phyloP scores from a whole-genome alignment of 2,113 vertebrate species.

The Cromileptes altivelis region DNA sequence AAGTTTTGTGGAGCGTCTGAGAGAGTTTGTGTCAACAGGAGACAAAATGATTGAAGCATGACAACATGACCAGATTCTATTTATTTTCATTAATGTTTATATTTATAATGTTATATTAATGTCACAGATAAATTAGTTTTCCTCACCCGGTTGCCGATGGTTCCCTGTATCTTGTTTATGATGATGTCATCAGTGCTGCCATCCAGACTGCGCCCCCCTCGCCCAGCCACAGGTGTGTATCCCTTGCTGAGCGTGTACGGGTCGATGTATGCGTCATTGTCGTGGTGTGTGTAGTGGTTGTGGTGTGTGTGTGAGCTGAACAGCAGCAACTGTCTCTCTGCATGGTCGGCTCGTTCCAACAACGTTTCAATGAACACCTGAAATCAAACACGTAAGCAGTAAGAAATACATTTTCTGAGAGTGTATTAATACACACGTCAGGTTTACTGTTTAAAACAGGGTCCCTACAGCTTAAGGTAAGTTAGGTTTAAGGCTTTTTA shows the following conservation, averaged over 20 bases:
- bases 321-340: slow-evolving; percentile 91
- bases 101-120: too few species aligned
- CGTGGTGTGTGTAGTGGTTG: slow-evolving; percentile 43
- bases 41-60: neutral
- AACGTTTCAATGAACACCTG: slow-evolving; percentile 94
- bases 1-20: too few species aligned
- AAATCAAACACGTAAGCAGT: neutral
- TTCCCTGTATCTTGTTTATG: slow-evolving; percentile 25
- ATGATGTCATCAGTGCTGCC: slow-evolving; percentile 54
- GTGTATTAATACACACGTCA: too few species aligned
- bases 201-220: slow-evolving; percentile 65
- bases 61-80: too few species aligned
- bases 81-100: too few species aligned
- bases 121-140: neutral
- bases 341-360: slow-evolving; percentile 91
- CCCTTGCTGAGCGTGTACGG: neutral
- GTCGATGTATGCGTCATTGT: neutral
- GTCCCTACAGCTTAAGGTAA: too few species aligned
- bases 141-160: slow-evolving; percentile 63
- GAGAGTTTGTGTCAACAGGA: neutral
- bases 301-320: slow-evolving; percentile 72
- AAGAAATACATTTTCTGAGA: too few species aligned
- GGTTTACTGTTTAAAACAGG: too few species aligned
- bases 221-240: neutral
- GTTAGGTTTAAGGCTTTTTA: too few species aligned